phyloP scores from a whole-genome alignment of 1,140 invertebrate genomes.

The Leptinotarsa defecta region DNA sequence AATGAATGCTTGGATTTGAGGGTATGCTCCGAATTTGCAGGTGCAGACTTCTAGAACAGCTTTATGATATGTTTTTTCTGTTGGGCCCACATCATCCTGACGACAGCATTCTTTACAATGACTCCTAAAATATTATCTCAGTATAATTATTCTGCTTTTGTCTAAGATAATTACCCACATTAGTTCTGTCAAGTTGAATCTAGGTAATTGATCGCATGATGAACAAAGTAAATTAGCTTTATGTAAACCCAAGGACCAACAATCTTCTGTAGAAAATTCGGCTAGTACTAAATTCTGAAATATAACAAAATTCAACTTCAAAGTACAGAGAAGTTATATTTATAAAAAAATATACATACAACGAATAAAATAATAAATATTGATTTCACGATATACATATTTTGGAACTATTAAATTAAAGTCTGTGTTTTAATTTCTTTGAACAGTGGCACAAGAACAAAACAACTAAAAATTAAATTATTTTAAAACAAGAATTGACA shows the following conservation, averaged over 20 bases:
- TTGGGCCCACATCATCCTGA: conserved; percentile 64
- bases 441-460: too few species aligned
- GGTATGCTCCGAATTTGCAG: conserved; percentile 94
- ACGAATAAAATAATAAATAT: too few species aligned
- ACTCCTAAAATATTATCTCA: conserved; percentile 58
- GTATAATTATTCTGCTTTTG: background rate
- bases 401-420: too few species aligned
- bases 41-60: conserved; percentile 91
- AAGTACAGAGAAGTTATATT: too few species aligned
- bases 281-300: conserved; percentile 36
- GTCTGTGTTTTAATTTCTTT: too few species aligned
- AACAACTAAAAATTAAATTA: too few species aligned
- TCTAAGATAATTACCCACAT: conserved; percentile 56
- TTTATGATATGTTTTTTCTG: conserved; percentile 77
- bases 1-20: conserved; percentile 94
- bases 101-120: conserved; percentile 79
- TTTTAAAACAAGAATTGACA: too few species aligned
- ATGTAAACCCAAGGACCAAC: conserved; percentile 83
- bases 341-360: too few species aligned
- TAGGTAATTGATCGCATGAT: conserved; percentile 82
- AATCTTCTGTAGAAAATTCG: conserved; percentile 81
- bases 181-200: conserved; percentile 74
- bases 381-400: too few species aligned
- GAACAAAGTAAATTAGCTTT: conserved; percentile 86
- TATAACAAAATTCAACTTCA: too few species aligned